A percentile compares a stretch with the other conserved stretches of the same genome.
These are phyloP conservation scores for Conger conger DNA, from an alignment of 2,113 vertebrate genomes.

Conservation along the genomic window DNA sequence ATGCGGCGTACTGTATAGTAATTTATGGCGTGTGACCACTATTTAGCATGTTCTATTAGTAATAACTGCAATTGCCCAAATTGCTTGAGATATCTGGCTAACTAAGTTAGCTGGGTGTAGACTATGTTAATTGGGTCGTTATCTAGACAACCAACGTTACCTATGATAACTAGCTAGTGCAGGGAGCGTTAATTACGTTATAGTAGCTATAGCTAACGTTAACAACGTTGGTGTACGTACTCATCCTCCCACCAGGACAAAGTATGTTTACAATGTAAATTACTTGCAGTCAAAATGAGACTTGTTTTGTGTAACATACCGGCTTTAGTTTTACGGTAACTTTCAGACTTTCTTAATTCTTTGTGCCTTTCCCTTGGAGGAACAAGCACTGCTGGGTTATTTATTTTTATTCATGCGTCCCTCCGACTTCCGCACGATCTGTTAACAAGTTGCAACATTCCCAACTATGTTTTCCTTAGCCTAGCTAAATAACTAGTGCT, in stretches of 20 bases:
- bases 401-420: neutral
- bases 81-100: neutral
- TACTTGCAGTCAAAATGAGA: neutral
- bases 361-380: neutral
- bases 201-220: neutral
- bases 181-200: neutral
- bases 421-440: neutral
- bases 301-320: neutral
- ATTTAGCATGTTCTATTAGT: conserved; percentile 30
- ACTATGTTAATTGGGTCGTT: neutral
- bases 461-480: neutral
- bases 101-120: no score
- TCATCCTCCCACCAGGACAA: neutral
- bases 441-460: neutral
- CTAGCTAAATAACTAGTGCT: neutral
- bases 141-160: no score
- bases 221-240: conserved; percentile 1
- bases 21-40: neutral
- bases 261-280: conserved; percentile 1
- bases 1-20: conserved; percentile 23
- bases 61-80: neutral
- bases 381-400: no score
- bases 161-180: neutral
- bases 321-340: neutral
- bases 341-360: neutral